These are phyloP conservation scores for Drosophila nebulosa DNA, from an alignment of 1,140 invertebrate species.

Conservation along the genomic window DNA sequence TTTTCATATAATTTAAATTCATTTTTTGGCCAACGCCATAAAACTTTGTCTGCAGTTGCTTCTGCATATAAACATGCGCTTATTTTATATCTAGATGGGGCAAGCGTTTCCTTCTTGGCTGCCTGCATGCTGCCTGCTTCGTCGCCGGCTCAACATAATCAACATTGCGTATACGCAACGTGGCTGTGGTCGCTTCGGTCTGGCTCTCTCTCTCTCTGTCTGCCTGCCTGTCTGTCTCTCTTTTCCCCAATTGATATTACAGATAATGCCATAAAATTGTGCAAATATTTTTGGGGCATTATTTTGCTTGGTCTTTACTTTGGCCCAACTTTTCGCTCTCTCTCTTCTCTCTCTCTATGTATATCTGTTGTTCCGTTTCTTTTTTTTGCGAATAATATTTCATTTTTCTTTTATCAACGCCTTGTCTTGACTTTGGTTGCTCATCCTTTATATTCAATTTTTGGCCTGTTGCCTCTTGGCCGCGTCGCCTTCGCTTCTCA, in stretches of 20 bases:
- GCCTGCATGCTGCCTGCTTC: not conserved
- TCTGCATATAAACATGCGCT: constrained; percentile 60
- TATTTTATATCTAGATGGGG: constrained; percentile 64
- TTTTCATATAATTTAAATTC: constrained; percentile 74
- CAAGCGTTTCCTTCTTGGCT: not conserved
- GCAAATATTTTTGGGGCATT: constrained; percentile 59
- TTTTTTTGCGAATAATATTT: constrained; percentile 31
- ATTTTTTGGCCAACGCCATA: constrained; percentile 62
- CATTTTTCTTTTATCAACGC: constrained; percentile 37
- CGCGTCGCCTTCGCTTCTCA: not conserved
- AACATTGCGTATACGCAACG: constrained; percentile 66
- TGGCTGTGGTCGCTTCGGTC: constrained; percentile 26
- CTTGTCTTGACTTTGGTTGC: constrained; percentile 16
- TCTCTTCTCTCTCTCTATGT: not conserved
- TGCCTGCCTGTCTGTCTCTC: not conserved
- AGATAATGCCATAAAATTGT: constrained; percentile 70
- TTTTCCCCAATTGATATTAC: constrained; percentile 49
- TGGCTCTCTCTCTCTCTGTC: constrained; percentile 2
- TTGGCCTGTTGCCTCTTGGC: constrained; percentile 26
- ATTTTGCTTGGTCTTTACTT: constrained; percentile 49
- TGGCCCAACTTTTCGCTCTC: constrained; percentile 28
- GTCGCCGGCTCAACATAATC: constrained; percentile 47
- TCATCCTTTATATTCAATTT: constrained; percentile 50
- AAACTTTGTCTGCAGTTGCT: constrained; percentile 60
- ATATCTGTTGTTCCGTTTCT: constrained; percentile 13